Base-by-base conservation (phyloP, 2,888 invertebrate genomes). In the Alitta virens region DNA sequence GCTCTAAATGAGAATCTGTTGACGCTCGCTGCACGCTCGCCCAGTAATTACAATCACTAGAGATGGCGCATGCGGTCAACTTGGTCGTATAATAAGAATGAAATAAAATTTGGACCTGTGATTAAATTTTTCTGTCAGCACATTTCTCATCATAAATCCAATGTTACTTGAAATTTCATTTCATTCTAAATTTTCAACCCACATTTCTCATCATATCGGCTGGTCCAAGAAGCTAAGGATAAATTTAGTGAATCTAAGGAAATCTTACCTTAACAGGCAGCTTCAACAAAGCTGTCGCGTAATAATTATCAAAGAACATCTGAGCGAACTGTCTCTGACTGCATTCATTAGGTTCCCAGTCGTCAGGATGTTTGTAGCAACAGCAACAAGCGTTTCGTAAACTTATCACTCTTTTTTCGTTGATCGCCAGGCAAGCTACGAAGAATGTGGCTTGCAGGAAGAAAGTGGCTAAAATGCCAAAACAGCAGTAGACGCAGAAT, bases 401-500 rank as follows among this genome's bases (percentile, higher is more conserved):
- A 7, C 7, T 50, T 21, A 52, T 26, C 1, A 46, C 54, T 2
- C 64, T 42, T 2, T 23, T 14, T 62, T 90, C 85, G 74, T 92
- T 92, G 67, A 91, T 78, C 0, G 89, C 86, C 72, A 92, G 88
- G 67, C 89, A 88, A 1, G 90, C 90, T 16, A 90, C 87, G 81
- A 91, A 92, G 79, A 91, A 90, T n/a, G 91, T 91, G 5, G 90
- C 86, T 71, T 90, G 89, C 26, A 76, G 68, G 21, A 73, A 52
- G 74, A 88, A 89, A 24, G 90, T 89, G 72, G 89, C 87, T 63
- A 90, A 85, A 1, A 92, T 89, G 23, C 91, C 90, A 1, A 88
- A 81, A 7, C 90, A 89, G 16, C 91, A 91, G 78, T 90, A 92
- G 56, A 91, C 85, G 78, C 92, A 92, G 78, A 91, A 92, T 0